Evolutionary conservation across 2,797 vertebrate genomes (phyloP).

Genomic region (Phataginus tetradactyla): DNA sequence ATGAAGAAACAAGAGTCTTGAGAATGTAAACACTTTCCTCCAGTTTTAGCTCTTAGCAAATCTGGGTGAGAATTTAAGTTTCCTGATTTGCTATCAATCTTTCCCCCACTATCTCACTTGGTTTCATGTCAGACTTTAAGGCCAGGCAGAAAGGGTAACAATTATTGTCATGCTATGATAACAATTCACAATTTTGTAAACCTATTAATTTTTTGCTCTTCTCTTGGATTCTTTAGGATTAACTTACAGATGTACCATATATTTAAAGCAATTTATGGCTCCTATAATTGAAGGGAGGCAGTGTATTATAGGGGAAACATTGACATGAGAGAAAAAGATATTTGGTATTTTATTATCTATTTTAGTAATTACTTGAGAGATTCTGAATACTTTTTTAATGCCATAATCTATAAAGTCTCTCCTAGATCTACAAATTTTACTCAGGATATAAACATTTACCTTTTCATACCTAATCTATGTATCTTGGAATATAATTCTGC

Average conservation of each 20-base stretch:
- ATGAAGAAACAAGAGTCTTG: background rate
- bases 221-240: background rate
- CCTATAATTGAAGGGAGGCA: background rate
- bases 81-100: background rate
- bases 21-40: background rate
- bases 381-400: background rate
- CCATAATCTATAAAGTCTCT: constrained; percentile 5
- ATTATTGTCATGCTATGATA: background rate
- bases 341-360: background rate
- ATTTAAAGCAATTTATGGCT: background rate
- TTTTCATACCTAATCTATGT: background rate
- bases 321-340: background rate
- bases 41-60: background rate
- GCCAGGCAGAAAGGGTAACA: background rate
- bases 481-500: background rate
- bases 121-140: background rate
- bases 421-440: constrained; percentile 9
- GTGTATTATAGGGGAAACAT: background rate
- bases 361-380: background rate
- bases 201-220: background rate
- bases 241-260: background rate
- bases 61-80: background rate
- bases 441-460: background rate
- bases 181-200: background rate
- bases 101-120: background rate